Evolutionary conservation across 2,113 vertebrate genomes (phyloP).

Genomic region (Syngnathus scovelli): DNA sequence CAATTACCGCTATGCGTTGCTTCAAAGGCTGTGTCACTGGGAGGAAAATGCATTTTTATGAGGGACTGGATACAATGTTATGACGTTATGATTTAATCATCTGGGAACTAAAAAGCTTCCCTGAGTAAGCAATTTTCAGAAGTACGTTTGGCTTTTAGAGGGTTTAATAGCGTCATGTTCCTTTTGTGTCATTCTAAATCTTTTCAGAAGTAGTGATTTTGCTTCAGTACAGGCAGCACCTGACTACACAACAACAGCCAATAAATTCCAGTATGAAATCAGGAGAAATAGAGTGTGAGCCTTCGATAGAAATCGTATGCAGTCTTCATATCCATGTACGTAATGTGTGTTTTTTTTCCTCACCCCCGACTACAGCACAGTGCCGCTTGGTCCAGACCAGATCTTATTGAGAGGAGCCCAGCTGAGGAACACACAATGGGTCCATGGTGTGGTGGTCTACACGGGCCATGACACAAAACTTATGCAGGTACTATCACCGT

Average conservation of each 20-base stretch:
- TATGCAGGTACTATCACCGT: conserved; percentile 79
- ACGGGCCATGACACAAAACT: conserved; percentile 98
- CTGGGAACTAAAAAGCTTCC: not conserved
- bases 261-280: not conserved
- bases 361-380: conserved; percentile 69
- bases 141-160: not conserved
- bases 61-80: conserved; percentile 7
- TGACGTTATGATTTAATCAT: conserved; percentile 1
- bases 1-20: conserved; percentile 13
- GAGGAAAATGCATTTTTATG: conserved; percentile 9
- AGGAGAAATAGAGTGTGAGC: not conserved
- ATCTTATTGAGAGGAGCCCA: conserved; percentile 95
- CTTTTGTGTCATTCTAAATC: not conserved
- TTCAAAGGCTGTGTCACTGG: conserved; percentile 12
- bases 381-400: conserved; percentile 91
- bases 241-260: not conserved
- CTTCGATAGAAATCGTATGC: not conserved
- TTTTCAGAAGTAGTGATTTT: not conserved
- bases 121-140: not conserved
- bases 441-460: conserved; percentile 95
- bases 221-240: not conserved
- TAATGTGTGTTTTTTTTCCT: conserved; percentile 1
- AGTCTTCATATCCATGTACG: not conserved
- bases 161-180: not conserved
- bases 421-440: conserved; percentile 95